Base-by-base conservation (phyloP, 2,888 invertebrate species). In the Yponomeuta evonymella region DNA sequence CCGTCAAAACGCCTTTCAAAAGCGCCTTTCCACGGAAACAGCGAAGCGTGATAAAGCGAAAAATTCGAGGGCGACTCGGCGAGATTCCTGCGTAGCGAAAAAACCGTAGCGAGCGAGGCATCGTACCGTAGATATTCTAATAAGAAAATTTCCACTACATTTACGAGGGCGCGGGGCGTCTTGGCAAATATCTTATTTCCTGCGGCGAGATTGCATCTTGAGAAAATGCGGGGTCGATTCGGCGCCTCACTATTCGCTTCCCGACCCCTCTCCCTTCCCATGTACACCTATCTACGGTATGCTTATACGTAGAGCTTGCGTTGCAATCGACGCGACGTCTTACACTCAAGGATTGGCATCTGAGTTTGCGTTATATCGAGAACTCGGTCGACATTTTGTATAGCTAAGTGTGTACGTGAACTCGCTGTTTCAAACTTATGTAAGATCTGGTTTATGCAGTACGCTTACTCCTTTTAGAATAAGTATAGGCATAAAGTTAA, bases 61-160 rank as follows among this genome's bases (percentile, higher is more conserved):
- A 70, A 63, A 62, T 70, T 62, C 70, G 70, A 10, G 29, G 69
- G 70, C 51, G 69, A 12, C 36, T 33, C 48, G 9, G 48, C 48
- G 51, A 70, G 66, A 72, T 70, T 33, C 68, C 65, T 68, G 48
- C 72, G 70, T 66, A 29, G 66, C 15, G 48, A 71, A 82, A 76
- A 82, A 78, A 83, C 23, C 86, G 58, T 15, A 86, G 81, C 83
- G 81, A 81, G 81, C 83, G 85, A 90, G 86, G 90, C 90, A 90
- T 87, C 91, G 90, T 89, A 89, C 83, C 92, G 90, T 90, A 86
- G 90, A 90, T 90, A 92, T 91, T 91, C 90, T 92, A 92, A 93
- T 92, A 92, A 90, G 92, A 92, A 92, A 92, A 92, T 92, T 92
- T 92, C 92, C 92, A 93, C 88, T 94, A 94, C 90, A 90, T 92